Conservation (phyloP, 2,797 vertebrate species). For the Clamator glandarius region DNA sequence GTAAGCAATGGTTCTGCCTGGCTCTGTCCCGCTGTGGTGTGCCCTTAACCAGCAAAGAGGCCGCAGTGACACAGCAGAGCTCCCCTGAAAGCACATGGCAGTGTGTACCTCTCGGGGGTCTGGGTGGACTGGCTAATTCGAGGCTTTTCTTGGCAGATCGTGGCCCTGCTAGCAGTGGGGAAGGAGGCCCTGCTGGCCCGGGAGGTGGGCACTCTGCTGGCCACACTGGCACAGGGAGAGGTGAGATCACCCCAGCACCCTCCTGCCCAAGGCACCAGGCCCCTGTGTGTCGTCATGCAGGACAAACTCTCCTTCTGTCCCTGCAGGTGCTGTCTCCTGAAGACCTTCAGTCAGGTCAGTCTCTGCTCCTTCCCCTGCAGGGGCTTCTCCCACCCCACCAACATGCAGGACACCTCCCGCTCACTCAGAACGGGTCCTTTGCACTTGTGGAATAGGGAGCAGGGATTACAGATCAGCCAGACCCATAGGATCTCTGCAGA, state of each 20-base stretch:
- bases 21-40: neutral
- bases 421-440: neutral
- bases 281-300: rapidly evolving
- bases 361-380: neutral
- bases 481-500: neutral
- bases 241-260: neutral
- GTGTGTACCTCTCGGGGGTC: rapidly evolving
- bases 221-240: neutral
- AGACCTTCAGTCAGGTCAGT: slow-evolving; percentile 83
- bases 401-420: neutral
- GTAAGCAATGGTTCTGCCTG: rapidly evolving
- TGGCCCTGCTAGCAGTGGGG: slow-evolving; percentile 46
- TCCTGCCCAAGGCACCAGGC: neutral
- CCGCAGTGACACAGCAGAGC: rapidly evolving
- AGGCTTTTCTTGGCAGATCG: neutral
- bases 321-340: slow-evolving; percentile 47
- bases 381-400: neutral
- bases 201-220: slow-evolving; percentile 23
- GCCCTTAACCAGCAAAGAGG: neutral
- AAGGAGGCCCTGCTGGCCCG: slow-evolving; percentile 41
- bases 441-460: rapidly evolving
- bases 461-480: neutral
- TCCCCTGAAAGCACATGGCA: rapidly evolving
- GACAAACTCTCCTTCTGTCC: neutral
- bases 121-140: rapidly evolving